These are phyloP conservation scores for Cairina moschata DNA, from an alignment of 2,113 vertebrate genomes.

Conservation along the genomic window DNA sequence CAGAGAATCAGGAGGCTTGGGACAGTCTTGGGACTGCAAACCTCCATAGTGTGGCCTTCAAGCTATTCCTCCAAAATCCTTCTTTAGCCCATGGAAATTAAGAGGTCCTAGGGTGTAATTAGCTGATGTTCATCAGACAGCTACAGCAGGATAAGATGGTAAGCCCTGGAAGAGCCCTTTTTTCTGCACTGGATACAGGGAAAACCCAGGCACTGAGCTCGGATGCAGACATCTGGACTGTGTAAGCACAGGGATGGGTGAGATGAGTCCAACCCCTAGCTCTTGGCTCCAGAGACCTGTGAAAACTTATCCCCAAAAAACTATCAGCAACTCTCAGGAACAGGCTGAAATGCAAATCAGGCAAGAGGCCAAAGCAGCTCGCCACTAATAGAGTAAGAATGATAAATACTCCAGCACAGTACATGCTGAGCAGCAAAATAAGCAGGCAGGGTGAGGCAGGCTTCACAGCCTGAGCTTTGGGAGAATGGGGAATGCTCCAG, in stretches of 20 bases:
- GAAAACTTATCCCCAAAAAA: constrained; percentile 25
- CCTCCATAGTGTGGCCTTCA: not conserved
- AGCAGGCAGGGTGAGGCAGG: not conserved
- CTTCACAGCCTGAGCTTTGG: not conserved
- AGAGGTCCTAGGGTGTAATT: not conserved
- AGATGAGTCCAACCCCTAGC: not conserved
- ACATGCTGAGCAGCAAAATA: not conserved
- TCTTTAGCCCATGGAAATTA: not conserved
- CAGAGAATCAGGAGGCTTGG: not conserved
- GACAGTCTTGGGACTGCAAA: not conserved
- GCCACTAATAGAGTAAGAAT: not conserved
- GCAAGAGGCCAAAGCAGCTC: not conserved
- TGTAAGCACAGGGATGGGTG: not conserved
- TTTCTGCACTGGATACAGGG: not conserved
- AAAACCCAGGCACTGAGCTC: not conserved
- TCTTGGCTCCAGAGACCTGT: not conserved
- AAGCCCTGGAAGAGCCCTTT: not conserved
- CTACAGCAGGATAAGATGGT: not conserved
- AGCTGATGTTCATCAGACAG: not conserved
- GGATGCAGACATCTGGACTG: not conserved
- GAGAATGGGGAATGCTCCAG: not conserved
- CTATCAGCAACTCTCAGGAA: constrained; percentile 22
- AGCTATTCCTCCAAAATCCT: not conserved
- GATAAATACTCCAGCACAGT: not conserved
- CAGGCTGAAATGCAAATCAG: not conserved